phyloP scores from a whole-genome alignment of 2,888 invertebrate species.

The Eristalis pertinax region DNA sequence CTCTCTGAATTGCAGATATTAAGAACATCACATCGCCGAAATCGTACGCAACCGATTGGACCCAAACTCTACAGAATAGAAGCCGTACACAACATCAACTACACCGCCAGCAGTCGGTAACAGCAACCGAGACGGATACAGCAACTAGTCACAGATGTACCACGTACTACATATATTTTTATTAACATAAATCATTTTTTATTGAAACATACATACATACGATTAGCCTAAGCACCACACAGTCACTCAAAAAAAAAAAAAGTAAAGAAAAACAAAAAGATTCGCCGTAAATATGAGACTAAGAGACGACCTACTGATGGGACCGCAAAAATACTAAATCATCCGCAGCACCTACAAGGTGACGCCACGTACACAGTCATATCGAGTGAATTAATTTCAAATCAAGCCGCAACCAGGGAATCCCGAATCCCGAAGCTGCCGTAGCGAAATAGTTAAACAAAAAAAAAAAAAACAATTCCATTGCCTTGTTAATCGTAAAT shows the following conservation, averaged over 20 bases:
- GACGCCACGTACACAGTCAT: slow-evolving; percentile 1
- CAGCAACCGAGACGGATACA: slow-evolving; percentile 29
- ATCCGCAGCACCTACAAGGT: not conserved
- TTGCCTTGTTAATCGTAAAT: slow-evolving; percentile 58
- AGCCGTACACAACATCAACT: slow-evolving; percentile 37
- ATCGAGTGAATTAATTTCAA: slow-evolving; percentile 19
- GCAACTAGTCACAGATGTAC: slow-evolving; percentile 45
- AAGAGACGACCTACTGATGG: not conserved
- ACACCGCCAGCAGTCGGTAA: slow-evolving; percentile 51
- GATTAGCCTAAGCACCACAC: slow-evolving; percentile 57
- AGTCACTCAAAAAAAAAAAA: not conserved
- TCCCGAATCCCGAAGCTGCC: not conserved
- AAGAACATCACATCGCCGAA: slow-evolving; percentile 49
- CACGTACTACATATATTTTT: slow-evolving; percentile 60
- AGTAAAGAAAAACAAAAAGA: no score
- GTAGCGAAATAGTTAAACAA: slow-evolving; percentile 40
- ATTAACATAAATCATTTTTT: slow-evolving; percentile 51
- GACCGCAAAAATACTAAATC: not conserved
- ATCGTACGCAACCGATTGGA: slow-evolving; percentile 52
- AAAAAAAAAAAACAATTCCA: slow-evolving; percentile 18
- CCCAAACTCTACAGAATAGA: slow-evolving; percentile 37
- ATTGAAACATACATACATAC: slow-evolving; percentile 19
- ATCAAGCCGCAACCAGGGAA: not conserved
- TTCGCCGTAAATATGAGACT: not conserved
- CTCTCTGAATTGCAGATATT: slow-evolving; percentile 47